Conservation (phyloP, 2,888 invertebrate species). For the Leptinotarsa rubiginosa region DNA sequence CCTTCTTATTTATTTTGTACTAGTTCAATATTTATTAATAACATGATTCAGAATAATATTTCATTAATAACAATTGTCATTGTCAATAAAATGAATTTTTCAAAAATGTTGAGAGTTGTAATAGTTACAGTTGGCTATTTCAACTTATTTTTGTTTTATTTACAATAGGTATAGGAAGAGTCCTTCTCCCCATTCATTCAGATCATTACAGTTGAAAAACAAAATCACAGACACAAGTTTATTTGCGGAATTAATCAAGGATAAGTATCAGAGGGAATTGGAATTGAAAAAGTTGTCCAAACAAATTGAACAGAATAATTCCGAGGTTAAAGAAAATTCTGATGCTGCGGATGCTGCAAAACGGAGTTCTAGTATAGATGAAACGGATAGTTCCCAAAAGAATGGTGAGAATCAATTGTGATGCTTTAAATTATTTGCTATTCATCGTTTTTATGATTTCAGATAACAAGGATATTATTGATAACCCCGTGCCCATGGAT, state of each 20-base stretch:
- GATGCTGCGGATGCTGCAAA: conserved; percentile 5
- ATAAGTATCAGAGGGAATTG: conserved; percentile 83
- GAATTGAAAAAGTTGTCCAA: conserved; percentile 73
- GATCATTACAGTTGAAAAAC: conserved; percentile 76
- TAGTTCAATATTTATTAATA: too few relatives aligned
- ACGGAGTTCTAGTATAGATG: conserved; percentile 8
- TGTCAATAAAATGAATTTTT: not conserved
- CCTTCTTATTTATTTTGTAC: too few relatives aligned
- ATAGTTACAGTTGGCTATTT: not conserved
- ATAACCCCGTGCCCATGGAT: conserved; percentile 65
- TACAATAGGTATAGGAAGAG: conserved; percentile 57
- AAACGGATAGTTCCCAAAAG: conserved; percentile 53
- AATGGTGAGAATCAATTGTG: conserved; percentile 27
- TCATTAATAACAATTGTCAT: not conserved
- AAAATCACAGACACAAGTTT: conserved; percentile 91
- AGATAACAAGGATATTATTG: conserved; percentile 34
- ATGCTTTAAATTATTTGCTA: too few relatives aligned
- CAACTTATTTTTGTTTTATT: conserved; percentile 15
- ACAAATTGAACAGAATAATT: conserved; percentile 63
- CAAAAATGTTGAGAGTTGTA: not conserved
- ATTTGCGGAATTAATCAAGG: conserved; percentile 90
- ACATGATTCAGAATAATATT: too few relatives aligned
- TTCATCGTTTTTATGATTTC: not conserved
- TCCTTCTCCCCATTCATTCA: conserved; percentile 64
- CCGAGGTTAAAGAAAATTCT: conserved; percentile 8